phyloP scores from a whole-genome alignment of 2,888 invertebrate species.

The Macrosoma leucophasiata region DNA sequence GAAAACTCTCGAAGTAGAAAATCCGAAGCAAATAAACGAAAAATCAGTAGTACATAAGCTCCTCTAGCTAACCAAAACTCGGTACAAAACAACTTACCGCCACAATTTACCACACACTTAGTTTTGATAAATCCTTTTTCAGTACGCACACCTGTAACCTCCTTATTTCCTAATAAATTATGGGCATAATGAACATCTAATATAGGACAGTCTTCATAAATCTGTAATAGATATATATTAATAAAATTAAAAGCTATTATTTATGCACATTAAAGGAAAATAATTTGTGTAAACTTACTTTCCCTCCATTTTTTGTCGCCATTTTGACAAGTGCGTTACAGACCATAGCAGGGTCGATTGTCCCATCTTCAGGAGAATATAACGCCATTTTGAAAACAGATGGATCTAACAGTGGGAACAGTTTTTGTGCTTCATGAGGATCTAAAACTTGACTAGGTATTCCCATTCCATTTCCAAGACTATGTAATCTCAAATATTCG shows the following conservation, averaged over 20 bases:
- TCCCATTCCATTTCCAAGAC: conserved; percentile 85
- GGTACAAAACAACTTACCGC: conserved; percentile 52
- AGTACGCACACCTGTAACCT: conserved; percentile 86
- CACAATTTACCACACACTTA: conserved; percentile 85
- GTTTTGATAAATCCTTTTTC: conserved; percentile 84
- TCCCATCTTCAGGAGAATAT: conserved; percentile 87
- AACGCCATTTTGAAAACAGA: conserved; percentile 84
- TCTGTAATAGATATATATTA: conserved; percentile 48
- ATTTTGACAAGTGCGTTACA: conserved; percentile 83
- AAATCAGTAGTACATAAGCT: too few species aligned
- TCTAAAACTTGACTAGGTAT: conserved; percentile 84
- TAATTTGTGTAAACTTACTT: conserved; percentile 59
- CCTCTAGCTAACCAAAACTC: not conserved
- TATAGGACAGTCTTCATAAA: conserved; percentile 86
- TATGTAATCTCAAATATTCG: conserved; percentile 88
- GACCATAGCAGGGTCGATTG: conserved; percentile 88
- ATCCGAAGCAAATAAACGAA: too few species aligned
- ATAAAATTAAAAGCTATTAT: not conserved
- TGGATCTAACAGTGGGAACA: conserved; percentile 86
- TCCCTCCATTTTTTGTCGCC: conserved; percentile 82
- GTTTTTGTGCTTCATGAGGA: conserved; percentile 82
- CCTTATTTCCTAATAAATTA: conserved; percentile 77
- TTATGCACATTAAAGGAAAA: not conserved
- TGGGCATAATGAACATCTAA: conserved; percentile 81
- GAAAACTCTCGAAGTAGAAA: too few species aligned